A percentile compares a stretch with the other conserved stretches of the same genome.
Evolutionary conservation across 2,113 vertebrate genomes (phyloP).

Genomic region (Sminthopsis crassicaudata): DNA sequence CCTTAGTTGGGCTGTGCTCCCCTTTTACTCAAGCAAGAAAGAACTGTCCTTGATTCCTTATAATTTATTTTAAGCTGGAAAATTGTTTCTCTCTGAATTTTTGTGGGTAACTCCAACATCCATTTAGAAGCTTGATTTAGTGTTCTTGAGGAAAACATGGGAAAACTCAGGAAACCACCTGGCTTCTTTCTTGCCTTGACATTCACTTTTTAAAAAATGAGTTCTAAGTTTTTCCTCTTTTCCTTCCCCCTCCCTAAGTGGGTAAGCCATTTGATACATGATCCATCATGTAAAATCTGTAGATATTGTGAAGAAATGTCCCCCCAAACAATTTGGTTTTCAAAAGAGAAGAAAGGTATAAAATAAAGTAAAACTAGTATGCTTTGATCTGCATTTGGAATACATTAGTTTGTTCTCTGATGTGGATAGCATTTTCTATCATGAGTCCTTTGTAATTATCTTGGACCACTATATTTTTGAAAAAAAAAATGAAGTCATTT

Average conservation of each 20-base stretch:
- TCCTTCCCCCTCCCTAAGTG: not conserved
- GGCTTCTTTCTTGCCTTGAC: no score
- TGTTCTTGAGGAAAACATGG: no score
- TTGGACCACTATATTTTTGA: not conserved
- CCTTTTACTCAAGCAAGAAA: no score
- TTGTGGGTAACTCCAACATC: no score
- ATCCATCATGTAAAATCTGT: not conserved
- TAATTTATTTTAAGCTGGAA: no score
- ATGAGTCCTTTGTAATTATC: not conserved
- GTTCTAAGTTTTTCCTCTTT: not conserved
- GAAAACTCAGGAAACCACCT: no score
- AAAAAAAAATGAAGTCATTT: no score
- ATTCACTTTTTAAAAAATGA: not conserved
- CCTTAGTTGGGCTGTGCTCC: no score
- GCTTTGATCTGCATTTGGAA: not conserved
- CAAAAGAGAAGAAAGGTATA: not conserved
- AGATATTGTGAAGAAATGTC: not conserved
- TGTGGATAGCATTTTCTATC: not conserved
- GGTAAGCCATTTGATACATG: not conserved
- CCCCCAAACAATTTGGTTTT: not conserved
- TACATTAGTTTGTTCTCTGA: not conserved
- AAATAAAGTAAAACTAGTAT: not conserved
- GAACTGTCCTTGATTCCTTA: no score
- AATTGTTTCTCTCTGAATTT: no score
- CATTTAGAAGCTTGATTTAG: no score